Evolutionary conservation across 2,113 vertebrate species (phyloP).

Genomic region (Lophochroa leadbeateri): DNA sequence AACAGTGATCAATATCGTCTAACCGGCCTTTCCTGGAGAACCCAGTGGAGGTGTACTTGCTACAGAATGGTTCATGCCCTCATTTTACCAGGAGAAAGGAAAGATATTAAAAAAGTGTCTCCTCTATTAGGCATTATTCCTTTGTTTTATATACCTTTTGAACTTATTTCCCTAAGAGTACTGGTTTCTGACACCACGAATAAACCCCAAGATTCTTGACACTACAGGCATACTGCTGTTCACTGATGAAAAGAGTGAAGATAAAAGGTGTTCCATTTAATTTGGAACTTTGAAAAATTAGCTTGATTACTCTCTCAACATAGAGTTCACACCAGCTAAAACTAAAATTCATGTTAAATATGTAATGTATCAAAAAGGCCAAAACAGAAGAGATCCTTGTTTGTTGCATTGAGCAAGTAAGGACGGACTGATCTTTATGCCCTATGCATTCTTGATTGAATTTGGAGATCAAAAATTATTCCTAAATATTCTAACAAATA

Average conservation of each 20-base stretch:
- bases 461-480: background rate
- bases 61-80: background rate
- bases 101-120: background rate
- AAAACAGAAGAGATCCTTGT: background rate
- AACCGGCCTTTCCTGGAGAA: background rate
- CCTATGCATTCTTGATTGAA: background rate
- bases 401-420: background rate
- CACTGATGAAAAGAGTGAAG: background rate
- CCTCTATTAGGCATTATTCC: background rate
- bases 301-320: background rate
- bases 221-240: background rate
- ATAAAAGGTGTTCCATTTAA: background rate
- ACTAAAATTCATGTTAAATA: background rate
- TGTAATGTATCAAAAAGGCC: background rate
- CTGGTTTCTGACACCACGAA: background rate
- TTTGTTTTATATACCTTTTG: background rate
- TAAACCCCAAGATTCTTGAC: background rate
- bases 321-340: background rate
- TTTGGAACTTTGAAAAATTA: background rate
- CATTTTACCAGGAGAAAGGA: background rate
- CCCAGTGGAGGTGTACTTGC: rapidly evolving
- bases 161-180: background rate
- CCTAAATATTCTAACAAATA: background rate
- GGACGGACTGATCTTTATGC: background rate
- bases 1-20: background rate